Conservation (phyloP, 1,140 invertebrate species). For the Lethocerus indicus region DNA sequence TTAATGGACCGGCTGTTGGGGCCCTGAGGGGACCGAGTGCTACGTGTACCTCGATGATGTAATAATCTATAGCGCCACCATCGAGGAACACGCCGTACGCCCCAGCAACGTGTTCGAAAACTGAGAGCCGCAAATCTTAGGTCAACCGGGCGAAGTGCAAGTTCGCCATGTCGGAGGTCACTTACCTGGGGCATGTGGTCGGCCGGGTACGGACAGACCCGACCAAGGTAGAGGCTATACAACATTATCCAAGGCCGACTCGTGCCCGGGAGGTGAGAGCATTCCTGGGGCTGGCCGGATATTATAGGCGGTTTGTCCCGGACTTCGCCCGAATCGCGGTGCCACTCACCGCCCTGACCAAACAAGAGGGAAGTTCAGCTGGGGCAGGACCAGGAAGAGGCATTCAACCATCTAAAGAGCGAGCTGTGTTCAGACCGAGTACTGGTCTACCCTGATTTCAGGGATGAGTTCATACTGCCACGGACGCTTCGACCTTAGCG, state of each 20-base stretch:
- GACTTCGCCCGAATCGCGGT: constrained; percentile 21
- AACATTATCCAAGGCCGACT: constrained; percentile 24
- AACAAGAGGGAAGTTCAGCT: constrained; percentile 16
- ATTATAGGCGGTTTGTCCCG: constrained; percentile 25
- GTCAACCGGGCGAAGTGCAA: constrained; percentile 28
- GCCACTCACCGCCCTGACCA: constrained; percentile 22
- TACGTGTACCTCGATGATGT: constrained; percentile 28
- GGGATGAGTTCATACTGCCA: constrained; percentile 23
- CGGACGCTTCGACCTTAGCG: constrained; percentile 23
- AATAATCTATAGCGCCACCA: constrained; percentile 21
- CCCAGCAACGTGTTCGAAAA: constrained; percentile 23
- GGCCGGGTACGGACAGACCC: constrained; percentile 24
- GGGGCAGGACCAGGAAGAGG: neutral
- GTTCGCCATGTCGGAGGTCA: constrained; percentile 26
- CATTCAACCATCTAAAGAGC: constrained; percentile 5
- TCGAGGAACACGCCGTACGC: constrained; percentile 21
- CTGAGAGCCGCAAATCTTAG: constrained; percentile 24
- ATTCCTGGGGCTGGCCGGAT: constrained; percentile 27
- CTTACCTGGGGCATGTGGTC: constrained; percentile 26
- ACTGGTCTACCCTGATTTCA: constrained; percentile 23
- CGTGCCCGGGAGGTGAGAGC: constrained; percentile 23
- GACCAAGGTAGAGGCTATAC: constrained; percentile 23
- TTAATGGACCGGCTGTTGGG: constrained; percentile 23
- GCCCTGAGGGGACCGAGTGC: constrained; percentile 19
- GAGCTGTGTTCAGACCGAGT: constrained; percentile 17